Evolutionary conservation across 2,113 vertebrate genomes (phyloP).

Genomic region (Isichthys henryi): DNA sequence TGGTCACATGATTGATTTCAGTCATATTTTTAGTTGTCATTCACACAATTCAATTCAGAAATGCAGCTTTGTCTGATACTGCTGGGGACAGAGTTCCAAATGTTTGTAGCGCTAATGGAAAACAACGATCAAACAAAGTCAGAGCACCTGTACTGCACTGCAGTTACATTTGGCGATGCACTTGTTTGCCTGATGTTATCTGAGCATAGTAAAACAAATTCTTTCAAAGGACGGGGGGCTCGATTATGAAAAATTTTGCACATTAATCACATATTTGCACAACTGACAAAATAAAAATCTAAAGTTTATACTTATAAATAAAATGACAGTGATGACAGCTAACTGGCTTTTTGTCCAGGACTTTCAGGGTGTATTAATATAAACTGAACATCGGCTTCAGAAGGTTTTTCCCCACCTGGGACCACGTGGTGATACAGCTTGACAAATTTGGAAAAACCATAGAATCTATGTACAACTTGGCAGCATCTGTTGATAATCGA

Average conservation of each 20-base stretch:
- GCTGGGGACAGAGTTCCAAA: neutral
- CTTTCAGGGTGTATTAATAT: neutral
- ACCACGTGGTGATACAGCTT: neutral
- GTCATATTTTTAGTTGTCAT: neutral
- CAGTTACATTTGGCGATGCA: neutral
- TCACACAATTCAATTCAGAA: neutral
- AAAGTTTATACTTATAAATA: neutral
- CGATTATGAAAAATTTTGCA: neutral
- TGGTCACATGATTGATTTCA: neutral
- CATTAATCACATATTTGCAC: neutral
- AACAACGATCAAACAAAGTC: neutral
- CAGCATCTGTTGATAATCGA: neutral
- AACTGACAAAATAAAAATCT: neutral
- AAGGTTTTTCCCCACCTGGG: neutral
- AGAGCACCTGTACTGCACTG: neutral
- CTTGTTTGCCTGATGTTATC: neutral
- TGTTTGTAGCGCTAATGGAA: neutral
- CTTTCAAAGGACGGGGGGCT: neutral
- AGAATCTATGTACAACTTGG: neutral
- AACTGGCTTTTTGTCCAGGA: neutral
- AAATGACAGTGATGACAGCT: neutral
- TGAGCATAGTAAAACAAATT: neutral
- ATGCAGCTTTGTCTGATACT: neutral
- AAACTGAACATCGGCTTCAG: neutral
- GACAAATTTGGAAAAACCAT: neutral